phyloP scores from a whole-genome alignment of 2,888 invertebrate species.

The Creontiades dilutus region DNA sequence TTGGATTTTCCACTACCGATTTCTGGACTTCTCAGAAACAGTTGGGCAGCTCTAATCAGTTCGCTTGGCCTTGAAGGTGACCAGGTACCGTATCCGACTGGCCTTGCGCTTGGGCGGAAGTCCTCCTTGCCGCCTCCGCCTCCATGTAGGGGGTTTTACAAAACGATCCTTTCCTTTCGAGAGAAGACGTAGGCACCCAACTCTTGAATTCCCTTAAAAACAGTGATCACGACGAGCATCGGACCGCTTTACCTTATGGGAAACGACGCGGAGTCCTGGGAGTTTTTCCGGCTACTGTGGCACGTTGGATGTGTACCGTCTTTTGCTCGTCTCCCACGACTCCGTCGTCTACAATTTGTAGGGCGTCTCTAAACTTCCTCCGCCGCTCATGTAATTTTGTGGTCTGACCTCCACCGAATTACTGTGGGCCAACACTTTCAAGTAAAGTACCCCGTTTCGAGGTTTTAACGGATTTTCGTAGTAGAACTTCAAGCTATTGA shows the following conservation, averaged over 20 bases:
- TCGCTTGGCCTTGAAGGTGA: conserved; percentile 69
- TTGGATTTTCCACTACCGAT: background rate
- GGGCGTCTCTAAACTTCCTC: background rate
- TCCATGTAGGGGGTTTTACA: background rate
- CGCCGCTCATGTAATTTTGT: background rate
- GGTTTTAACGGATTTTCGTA: no score
- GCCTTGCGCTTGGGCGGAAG: conserved; percentile 68
- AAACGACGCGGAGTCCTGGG: background rate
- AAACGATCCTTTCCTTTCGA: conserved; percentile 37
- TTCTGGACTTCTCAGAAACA: conserved; percentile 44
- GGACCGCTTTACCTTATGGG: conserved; percentile 51
- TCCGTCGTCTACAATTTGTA: conserved; percentile 2
- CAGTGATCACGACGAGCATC: conserved; percentile 61
- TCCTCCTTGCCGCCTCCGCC: background rate
- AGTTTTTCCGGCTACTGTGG: background rate
- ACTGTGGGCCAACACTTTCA: background rate
- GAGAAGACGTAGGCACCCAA: background rate
- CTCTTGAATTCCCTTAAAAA: conserved; percentile 25
- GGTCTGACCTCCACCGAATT: background rate
- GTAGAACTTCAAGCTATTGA: no score
- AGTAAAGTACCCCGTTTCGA: no score
- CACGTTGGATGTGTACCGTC: background rate
- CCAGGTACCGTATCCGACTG: conserved; percentile 70
- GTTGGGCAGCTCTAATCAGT: conserved; percentile 64
- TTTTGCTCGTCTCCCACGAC: conserved; percentile 48